Evolutionary conservation across 2,113 vertebrate genomes (phyloP).

Genomic region (Indri indri): DNA sequence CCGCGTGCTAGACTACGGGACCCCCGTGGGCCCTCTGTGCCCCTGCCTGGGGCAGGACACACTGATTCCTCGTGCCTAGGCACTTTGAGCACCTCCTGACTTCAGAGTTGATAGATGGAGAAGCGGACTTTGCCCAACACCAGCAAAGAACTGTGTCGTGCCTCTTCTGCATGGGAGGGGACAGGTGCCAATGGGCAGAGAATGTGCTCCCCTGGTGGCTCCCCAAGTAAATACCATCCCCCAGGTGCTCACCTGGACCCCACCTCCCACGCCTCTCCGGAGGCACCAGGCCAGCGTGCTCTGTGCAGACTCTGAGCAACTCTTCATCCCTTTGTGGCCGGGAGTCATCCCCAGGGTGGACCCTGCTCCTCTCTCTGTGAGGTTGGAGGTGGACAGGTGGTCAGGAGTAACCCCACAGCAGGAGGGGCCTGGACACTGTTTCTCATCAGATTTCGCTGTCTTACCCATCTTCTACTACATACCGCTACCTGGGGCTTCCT

Average conservation of each 20-base stretch:
- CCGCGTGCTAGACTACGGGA: too few relatives aligned
- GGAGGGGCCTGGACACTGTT: not conserved
- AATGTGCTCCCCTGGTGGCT: accelerated
- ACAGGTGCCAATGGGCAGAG: not conserved
- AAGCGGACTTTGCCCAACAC: not conserved
- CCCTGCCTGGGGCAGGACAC: not conserved
- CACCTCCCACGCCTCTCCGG: not conserved
- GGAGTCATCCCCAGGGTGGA: not conserved
- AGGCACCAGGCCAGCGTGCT: not conserved
- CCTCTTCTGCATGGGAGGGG: too few relatives aligned
- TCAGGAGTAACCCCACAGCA: not conserved
- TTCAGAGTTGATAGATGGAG: not conserved
- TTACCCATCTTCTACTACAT: not conserved
- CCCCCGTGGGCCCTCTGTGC: not conserved
- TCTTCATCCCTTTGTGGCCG: not conserved
- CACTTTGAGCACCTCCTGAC: not conserved
- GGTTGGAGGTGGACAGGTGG: accelerated
- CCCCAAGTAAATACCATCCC: too few relatives aligned
- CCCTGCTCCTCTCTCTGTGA: not conserved
- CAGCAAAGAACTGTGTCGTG: accelerated
- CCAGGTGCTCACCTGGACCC: not conserved
- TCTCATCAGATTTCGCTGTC: not conserved
- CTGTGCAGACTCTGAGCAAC: not conserved
- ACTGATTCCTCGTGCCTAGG: not conserved
- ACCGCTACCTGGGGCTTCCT: not conserved